Evolutionary conservation across 2,113 vertebrate genomes (phyloP).

Genomic region (Platichthys stellatus): DNA sequence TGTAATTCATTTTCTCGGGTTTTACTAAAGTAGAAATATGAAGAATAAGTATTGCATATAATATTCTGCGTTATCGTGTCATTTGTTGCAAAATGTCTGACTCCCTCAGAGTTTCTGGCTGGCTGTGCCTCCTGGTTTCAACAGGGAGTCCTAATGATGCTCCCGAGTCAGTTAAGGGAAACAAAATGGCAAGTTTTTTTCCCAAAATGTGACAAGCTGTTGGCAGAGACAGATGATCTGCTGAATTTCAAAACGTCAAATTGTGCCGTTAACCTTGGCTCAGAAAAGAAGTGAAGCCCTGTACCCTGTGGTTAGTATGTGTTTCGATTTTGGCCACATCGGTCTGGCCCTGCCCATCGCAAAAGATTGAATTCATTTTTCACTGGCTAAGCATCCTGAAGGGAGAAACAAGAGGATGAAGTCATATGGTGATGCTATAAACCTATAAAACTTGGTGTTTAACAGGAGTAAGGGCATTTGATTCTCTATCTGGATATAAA

Average conservation of each 20-base stretch:
- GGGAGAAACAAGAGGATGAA: slow-evolving; percentile 63
- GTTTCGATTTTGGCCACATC: slow-evolving; percentile 71
- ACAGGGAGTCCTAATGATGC: slow-evolving; percentile 40
- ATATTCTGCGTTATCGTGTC: slow-evolving; percentile 15
- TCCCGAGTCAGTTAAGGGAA: slow-evolving; percentile 34
- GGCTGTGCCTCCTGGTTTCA: slow-evolving; percentile 27
- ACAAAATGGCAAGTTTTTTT: slow-evolving; percentile 38
- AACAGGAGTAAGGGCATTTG: slow-evolving; percentile 40
- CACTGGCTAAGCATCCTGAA: slow-evolving; percentile 61
- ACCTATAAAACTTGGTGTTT: slow-evolving; percentile 55
- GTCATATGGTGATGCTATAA: slow-evolving; percentile 63
- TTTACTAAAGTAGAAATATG: background rate
- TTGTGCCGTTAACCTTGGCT: slow-evolving; percentile 51
- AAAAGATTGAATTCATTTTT: slow-evolving; percentile 64
- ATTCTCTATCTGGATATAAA: slow-evolving; percentile 24
- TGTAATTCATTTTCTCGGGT: slow-evolving; percentile 19
- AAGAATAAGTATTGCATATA: slow-evolving; percentile 3
- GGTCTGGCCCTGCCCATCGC: slow-evolving; percentile 57
- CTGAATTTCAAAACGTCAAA: slow-evolving; percentile 53
- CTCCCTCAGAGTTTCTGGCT: slow-evolving; percentile 8
- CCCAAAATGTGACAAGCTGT: slow-evolving; percentile 46
- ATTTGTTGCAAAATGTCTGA: slow-evolving; percentile 15
- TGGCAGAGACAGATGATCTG: slow-evolving; percentile 52
- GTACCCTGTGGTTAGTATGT: slow-evolving; percentile 57
- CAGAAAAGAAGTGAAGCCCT: slow-evolving; percentile 42